Base-by-base conservation (phyloP, 2,888 invertebrate species). In the Cataglyphis albicans region DNA sequence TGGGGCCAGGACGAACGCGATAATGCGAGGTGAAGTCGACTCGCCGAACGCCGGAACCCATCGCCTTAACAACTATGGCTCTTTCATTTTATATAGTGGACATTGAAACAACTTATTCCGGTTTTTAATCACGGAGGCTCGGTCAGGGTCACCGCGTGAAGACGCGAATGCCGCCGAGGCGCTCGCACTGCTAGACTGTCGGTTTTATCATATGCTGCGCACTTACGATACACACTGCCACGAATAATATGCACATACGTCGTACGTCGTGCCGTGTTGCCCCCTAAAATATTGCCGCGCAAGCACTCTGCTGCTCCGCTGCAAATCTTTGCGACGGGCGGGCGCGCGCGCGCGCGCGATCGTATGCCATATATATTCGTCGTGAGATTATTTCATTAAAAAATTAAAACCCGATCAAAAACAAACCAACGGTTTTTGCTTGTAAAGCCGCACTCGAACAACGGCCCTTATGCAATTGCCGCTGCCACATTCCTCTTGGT, bases 311-410 rank as follows among this genome's bases (percentile, higher is more conserved):
- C 35, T 52, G 74, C 38, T n/a, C 41, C 6, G 75, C 63, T 68
- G 18, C 48, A 65, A 67, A 63, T 68, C 21, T 64, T 63, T 48
- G 35, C 64, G 52, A 29, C 6, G 59, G 29, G 65, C 59, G 65
- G 29, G 25, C 21, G 38, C 59, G 38, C 57, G 59, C 57, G 74
- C 63, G 78, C 81, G 70, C 83, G 84, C 88, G 86, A 90, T 84
- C 90, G 90, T 89, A 89, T 91, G 87, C 86, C 89, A 87, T 90
- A 92, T 80, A 21, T 91, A 92, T 91, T 92, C 92, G 91, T 92
- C 93, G 93, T 94, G 94, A 94, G 94, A 94, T 94, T 94, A 94
- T 94, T 94, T 94, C 94, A 94, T 94, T 94, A 94, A 94, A 94
- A 94, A 94, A 94, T 94, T 94, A 94, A 94, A 94, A 94, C 93